phyloP scores from a whole-genome alignment of 1,140 invertebrate genomes.

The Megalopta genalis region DNA sequence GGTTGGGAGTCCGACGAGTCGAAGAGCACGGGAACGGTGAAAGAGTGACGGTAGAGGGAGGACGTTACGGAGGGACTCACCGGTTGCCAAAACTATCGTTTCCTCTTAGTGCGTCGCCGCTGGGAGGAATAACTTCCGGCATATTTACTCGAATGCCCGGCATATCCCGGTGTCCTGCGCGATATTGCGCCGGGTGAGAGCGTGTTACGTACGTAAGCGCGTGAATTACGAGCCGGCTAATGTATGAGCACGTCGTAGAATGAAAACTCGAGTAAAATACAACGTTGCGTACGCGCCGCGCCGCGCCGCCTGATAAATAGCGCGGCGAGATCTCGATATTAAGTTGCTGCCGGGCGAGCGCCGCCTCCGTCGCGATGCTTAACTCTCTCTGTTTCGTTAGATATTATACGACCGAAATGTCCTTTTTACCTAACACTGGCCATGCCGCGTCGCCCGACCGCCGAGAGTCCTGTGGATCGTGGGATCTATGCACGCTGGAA shows the following conservation, averaged over 20 bases:
- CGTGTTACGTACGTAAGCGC: constrained; percentile 1
- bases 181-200: constrained; percentile 30
- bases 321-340: constrained; percentile 24
- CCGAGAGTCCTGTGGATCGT: neutral
- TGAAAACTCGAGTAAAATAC: constrained; percentile 44
- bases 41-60: neutral
- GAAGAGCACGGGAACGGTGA: neutral
- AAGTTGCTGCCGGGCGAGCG: neutral
- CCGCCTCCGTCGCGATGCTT: neutral
- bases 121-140: constrained; percentile 45
- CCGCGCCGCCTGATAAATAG: constrained; percentile 18
- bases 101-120: constrained; percentile 34
- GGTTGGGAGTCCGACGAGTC: no score
- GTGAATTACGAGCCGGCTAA: constrained; percentile 43
- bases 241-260: constrained; percentile 28
- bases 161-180: constrained; percentile 10
- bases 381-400: neutral
- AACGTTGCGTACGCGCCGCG: neutral
- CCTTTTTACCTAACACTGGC: neutral
- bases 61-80: no score
- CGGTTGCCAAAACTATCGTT: constrained; percentile 34
- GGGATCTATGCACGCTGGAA: neutral
- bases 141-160: constrained; percentile 48
- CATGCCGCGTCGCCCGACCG: neutral
- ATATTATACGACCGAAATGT: neutral